A percentile compares a stretch with the other conserved stretches of the same genome.
Evolutionary conservation across 2,113 vertebrate genomes (phyloP).

Genomic region (Hypomesus transpacificus): DNA sequence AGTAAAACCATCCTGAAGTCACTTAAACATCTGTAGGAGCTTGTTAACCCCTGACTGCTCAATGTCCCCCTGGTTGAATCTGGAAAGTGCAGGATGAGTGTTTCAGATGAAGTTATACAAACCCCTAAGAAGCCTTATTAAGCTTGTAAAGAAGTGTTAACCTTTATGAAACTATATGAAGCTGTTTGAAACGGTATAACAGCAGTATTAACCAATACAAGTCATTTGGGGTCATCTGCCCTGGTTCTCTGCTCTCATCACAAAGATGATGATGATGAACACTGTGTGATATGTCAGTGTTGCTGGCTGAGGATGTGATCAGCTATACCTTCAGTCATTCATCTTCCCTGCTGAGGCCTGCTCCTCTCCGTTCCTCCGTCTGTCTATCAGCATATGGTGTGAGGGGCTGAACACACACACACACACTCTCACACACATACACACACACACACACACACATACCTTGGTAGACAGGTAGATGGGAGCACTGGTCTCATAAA

Average conservation of each 20-base stretch:
- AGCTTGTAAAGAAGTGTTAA: too few relatives aligned
- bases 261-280: too few relatives aligned
- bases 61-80: constrained; percentile 46
- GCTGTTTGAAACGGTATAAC: too few relatives aligned
- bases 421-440: not conserved
- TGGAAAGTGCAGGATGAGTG: constrained; percentile 50
- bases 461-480: not conserved
- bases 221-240: too few relatives aligned
- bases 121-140: too few relatives aligned
- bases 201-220: too few relatives aligned
- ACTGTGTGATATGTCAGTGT: constrained; percentile 31
- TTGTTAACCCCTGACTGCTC: constrained; percentile 72
- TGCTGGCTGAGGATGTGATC: constrained; percentile 50
- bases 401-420: constrained; percentile 35
- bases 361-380: constrained; percentile 49
- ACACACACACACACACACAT: not conserved
- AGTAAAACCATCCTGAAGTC: constrained; percentile 61
- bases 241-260: too few relatives aligned
- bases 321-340: constrained; percentile 67
- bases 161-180: too few relatives aligned
- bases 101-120: constrained; percentile 51
- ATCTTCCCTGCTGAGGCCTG: constrained; percentile 61
- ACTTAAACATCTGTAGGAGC: constrained; percentile 52
- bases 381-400: constrained; percentile 69
- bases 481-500: not conserved